phyloP scores from a whole-genome alignment of 2,888 invertebrate genomes.

The Harpalus rubripes region DNA sequence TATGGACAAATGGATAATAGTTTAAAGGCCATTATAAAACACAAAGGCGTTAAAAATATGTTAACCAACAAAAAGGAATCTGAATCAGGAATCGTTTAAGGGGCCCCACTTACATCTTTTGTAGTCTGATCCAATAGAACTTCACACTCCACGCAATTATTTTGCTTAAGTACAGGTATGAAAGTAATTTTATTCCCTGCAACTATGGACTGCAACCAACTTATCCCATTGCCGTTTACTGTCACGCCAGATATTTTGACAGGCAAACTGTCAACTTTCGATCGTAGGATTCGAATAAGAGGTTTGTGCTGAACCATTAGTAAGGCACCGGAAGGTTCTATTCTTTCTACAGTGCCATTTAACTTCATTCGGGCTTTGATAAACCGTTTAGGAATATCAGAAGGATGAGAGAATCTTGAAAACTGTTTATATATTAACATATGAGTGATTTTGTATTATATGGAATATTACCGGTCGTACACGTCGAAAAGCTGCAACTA shows the following conservation, averaged over 20 bases:
- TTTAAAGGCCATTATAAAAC: background rate
- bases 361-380: constrained; percentile 75
- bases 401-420: constrained; percentile 75
- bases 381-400: constrained; percentile 76
- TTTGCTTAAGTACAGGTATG: constrained; percentile 76
- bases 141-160: constrained; percentile 77
- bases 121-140: constrained; percentile 74
- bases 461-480: constrained; percentile 78
- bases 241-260: constrained; percentile 79
- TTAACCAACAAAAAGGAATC: background rate
- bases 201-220: constrained; percentile 77
- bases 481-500: constrained; percentile 78
- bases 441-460: background rate
- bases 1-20: background rate
- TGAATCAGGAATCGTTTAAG: background rate
- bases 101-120: constrained; percentile 71
- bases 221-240: constrained; percentile 77
- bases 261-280: constrained; percentile 75
- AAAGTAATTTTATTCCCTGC: constrained; percentile 76
- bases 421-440: constrained; percentile 72
- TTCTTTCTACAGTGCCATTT: constrained; percentile 75
- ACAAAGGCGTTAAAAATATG: background rate
- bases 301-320: constrained; percentile 77
- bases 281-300: constrained; percentile 73
- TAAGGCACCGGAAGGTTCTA: constrained; percentile 75